These are phyloP conservation scores for Nycticebus coucang DNA, from an alignment of 2,113 vertebrate genomes.

Conservation along the genomic window DNA sequence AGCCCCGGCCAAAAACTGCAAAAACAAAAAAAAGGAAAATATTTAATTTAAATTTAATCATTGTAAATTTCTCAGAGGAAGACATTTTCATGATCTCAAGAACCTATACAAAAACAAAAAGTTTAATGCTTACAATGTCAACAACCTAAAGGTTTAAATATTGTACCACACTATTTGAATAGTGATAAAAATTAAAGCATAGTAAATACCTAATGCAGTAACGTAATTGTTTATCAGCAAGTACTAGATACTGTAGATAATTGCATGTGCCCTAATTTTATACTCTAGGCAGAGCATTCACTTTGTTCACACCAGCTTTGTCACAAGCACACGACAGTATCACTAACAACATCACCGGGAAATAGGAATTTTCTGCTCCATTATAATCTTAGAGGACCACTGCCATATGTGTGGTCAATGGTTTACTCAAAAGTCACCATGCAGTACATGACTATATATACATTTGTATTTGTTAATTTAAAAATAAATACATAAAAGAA, in stretches of 20 bases:
- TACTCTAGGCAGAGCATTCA: not conserved
- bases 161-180: not conserved
- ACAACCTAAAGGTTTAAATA: constrained; percentile 1
- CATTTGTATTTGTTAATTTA: not conserved
- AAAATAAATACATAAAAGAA: not conserved
- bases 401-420: not conserved
- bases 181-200: not conserved
- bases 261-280: not conserved
- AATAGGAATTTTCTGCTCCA: not conserved
- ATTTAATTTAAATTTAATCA: not conserved
- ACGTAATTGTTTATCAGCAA: not conserved
- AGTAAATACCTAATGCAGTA: not conserved
- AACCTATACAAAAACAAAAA: not conserved
- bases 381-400: not conserved
- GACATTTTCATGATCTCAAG: not conserved
- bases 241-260: not conserved
- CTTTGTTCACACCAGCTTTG: not conserved
- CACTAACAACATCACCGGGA: not conserved
- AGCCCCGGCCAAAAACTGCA: no score
- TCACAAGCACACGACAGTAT: not conserved
- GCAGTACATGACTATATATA: not conserved
- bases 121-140: not conserved
- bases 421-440: not conserved
- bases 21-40: not conserved
- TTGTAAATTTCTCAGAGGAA: constrained; percentile 7